Conservation (phyloP, 2,113 vertebrate species). For the Pachycephala philippinensis region DNA sequence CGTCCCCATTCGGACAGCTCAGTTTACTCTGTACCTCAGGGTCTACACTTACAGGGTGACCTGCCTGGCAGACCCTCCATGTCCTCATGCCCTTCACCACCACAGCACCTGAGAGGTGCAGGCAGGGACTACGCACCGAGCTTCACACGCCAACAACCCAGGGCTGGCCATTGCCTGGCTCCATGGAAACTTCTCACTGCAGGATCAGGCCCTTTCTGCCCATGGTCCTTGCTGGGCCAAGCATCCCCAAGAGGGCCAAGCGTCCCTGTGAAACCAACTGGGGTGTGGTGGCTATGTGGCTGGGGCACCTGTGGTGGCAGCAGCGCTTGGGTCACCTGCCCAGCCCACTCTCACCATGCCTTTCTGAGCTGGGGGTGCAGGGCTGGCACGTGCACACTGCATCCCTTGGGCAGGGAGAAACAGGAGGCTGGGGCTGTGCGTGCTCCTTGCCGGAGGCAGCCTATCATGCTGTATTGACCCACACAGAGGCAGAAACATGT, state of each 20-base stretch:
- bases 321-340: fast-evolving
- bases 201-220: not conserved
- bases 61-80: not conserved
- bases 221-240: not conserved
- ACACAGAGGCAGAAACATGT: conserved; percentile 45
- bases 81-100: fast-evolving
- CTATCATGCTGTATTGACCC: conserved; percentile 58
- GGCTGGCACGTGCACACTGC: not conserved
- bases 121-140: not conserved
- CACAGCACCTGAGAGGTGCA: not conserved
- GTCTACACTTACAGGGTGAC: fast-evolving
- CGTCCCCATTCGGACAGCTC: not conserved
- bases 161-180: not conserved
- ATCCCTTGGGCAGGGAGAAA: not conserved
- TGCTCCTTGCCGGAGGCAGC: conserved; percentile 47
- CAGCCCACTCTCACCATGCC: fast-evolving
- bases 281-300: not conserved
- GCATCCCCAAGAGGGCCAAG: not conserved
- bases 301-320: not conserved
- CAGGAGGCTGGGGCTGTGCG: not conserved
- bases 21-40: not conserved
- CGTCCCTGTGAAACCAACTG: not conserved
- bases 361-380: fast-evolving
- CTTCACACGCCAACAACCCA: not conserved
- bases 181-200: not conserved